Conservation (phyloP, 2,113 vertebrate species). For the Xiphias gladius region DNA sequence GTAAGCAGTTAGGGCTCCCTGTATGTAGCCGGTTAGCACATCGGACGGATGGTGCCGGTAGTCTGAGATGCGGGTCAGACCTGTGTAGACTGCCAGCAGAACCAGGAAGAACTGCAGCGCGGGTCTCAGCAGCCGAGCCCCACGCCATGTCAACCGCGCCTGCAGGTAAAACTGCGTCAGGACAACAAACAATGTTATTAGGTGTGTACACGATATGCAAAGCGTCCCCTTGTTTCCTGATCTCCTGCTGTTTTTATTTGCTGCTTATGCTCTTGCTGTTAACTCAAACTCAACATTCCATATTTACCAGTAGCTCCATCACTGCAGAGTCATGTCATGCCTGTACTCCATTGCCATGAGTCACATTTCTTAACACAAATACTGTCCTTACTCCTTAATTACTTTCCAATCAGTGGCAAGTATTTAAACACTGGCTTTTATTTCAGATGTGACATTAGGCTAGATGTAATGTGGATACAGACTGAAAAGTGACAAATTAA, state of each 20-base stretch:
- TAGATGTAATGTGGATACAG: neutral
- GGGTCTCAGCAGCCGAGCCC: conserved; percentile 82
- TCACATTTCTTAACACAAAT: neutral
- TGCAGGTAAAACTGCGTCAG: conserved; percentile 85
- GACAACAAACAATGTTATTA: neutral
- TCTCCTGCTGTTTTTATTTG: neutral
- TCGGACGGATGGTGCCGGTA: conserved; percentile 85
- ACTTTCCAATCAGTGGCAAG: neutral
- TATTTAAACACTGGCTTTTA: neutral
- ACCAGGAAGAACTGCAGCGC: conserved; percentile 85
- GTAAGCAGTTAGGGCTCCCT: conserved; percentile 87
- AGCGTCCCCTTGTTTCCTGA: neutral
- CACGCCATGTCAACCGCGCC: conserved; percentile 82
- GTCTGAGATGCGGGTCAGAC: conserved; percentile 85
- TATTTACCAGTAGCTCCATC: neutral
- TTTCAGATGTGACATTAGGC: neutral
- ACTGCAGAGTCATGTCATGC: neutral
- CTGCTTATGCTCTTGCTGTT: too few species aligned
- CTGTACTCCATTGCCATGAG: neutral
- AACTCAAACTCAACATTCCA: neutral
- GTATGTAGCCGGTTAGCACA: conserved; percentile 81
- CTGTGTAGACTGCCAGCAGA: conserved; percentile 85
- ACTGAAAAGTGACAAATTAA: neutral
- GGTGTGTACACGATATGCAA: too few species aligned
- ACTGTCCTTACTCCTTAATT: neutral